Percentiles rank a stretch among this genome's conserved stretches.
Evolutionary conservation across 2,797 vertebrate species (phyloP).

Genomic region (Parauchenoglanis ngamensis): DNA sequence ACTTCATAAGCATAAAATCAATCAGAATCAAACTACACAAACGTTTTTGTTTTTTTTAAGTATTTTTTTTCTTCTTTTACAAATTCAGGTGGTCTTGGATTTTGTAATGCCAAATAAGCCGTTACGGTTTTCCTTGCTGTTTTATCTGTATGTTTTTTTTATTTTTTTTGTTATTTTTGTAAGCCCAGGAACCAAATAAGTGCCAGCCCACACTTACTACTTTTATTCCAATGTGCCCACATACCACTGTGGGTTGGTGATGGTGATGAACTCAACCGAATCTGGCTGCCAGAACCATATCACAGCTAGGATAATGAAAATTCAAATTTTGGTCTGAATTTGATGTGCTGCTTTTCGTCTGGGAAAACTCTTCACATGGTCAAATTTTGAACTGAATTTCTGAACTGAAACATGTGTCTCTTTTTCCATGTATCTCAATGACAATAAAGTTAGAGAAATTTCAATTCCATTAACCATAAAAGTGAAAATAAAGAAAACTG

Average conservation of each 20-base stretch:
- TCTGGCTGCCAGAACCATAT: not conserved
- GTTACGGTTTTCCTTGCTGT: not conserved
- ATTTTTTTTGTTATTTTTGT: not conserved
- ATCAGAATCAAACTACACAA: not conserved
- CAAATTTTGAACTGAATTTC: not conserved
- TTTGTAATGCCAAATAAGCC: not conserved
- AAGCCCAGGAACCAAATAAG: not conserved
- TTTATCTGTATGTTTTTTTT: not conserved
- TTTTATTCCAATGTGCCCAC: constrained; percentile 17
- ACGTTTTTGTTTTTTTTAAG: no score
- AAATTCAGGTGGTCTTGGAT: not conserved
- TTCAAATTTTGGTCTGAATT: not conserved
- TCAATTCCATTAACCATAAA: not conserved
- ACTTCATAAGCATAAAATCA: not conserved
- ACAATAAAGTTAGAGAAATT: no score
- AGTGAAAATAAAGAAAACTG: not conserved
- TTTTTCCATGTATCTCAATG: not conserved
- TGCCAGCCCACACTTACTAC: not conserved
- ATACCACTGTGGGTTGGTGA: not conserved
- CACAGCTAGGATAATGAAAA: no score
- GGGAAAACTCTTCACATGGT: not conserved
- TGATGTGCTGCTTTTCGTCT: no score
- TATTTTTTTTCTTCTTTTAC: no score
- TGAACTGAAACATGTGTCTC: not conserved
- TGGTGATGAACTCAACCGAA: not conserved